phyloP scores from a whole-genome alignment of 2,113 vertebrate genomes.

The Aphyosemion australe region DNA sequence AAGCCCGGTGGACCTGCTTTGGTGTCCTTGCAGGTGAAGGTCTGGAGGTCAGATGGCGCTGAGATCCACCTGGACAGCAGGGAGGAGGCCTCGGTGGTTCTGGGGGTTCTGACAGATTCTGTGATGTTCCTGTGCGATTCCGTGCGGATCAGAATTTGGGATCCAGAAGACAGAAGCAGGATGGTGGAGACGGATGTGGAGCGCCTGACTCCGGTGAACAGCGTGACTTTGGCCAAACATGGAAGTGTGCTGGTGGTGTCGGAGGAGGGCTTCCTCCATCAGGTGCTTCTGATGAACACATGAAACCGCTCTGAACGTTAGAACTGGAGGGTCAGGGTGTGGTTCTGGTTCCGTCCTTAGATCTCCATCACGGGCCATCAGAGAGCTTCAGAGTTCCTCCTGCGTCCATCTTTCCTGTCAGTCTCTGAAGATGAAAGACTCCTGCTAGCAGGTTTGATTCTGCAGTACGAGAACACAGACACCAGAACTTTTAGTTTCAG shows the following conservation, averaged over 20 bases:
- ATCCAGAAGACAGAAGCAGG: slow-evolving; percentile 12
- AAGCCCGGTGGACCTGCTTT: too few species aligned
- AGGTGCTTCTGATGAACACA: slow-evolving; percentile 56
- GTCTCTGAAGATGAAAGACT: slow-evolving; percentile 79
- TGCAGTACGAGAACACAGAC: background rate
- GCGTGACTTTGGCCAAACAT: slow-evolving; percentile 50
- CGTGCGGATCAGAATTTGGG: slow-evolving; percentile 65
- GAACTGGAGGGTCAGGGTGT: background rate
- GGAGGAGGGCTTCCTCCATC: slow-evolving; percentile 66
- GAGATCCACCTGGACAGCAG: slow-evolving; percentile 62
- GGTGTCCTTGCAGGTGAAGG: slow-evolving; percentile 69
- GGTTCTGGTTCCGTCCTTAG: slow-evolving; percentile 48
- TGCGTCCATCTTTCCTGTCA: slow-evolving; percentile 70
- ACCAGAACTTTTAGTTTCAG: too few species aligned
- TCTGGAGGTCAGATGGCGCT: slow-evolving; percentile 75
- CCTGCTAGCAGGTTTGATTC: slow-evolving; percentile 79
- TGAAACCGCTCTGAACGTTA: too few species aligned
- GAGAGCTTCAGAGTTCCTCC: slow-evolving; percentile 69
- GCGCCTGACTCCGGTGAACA: slow-evolving; percentile 46
- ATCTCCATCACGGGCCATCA: slow-evolving; percentile 66
- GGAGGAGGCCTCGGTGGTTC: slow-evolving; percentile 33
- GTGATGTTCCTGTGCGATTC: slow-evolving; percentile 64
- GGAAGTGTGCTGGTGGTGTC: slow-evolving; percentile 74
- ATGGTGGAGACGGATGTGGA: slow-evolving; percentile 49
- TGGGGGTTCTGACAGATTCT: slow-evolving; percentile 49